A percentile compares a stretch with the other conserved stretches of the same genome.
These are phyloP conservation scores for Xylota sylvarum DNA, from an alignment of 2,888 invertebrate genomes.

Conservation along the genomic window DNA sequence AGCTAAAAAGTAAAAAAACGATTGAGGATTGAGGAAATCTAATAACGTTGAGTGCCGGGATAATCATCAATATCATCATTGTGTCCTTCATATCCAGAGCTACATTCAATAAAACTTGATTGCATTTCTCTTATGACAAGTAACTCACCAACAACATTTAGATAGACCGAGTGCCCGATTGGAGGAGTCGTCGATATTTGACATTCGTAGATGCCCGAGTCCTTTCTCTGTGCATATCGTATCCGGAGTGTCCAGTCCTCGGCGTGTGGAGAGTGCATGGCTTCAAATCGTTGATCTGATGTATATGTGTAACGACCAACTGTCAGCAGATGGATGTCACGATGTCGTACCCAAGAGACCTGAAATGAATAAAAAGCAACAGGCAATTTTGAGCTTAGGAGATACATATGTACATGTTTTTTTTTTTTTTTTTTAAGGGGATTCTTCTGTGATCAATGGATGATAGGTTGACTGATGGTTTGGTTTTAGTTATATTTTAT, in stretches of 20 bases:
- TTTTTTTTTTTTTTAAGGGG: conserved; percentile 5
- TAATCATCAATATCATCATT: conserved; percentile 2
- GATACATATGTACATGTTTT: neutral
- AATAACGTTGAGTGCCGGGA: conserved; percentile 27
- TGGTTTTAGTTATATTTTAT: conserved; percentile 30
- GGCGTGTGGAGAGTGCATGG: conserved; percentile 93
- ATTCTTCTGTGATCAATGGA: conserved; percentile 11
- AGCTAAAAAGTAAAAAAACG: neutral
- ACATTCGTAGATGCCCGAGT: conserved; percentile 94
- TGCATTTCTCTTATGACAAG: conserved; percentile 35
- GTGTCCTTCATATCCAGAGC: neutral
- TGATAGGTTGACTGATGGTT: conserved; percentile 2
- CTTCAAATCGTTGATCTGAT: conserved; percentile 93
- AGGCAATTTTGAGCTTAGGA: conserved; percentile 44
- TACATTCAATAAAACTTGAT: conserved; percentile 35
- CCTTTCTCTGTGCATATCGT: conserved; percentile 90
- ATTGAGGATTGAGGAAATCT: conserved; percentile 32
- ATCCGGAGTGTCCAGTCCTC: conserved; percentile 94
- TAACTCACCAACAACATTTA: conserved; percentile 93
- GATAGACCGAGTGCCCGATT: conserved; percentile 92
- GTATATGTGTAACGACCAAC: conserved; percentile 93
- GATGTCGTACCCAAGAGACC: conserved; percentile 92
- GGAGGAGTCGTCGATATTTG: conserved; percentile 96
- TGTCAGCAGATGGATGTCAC: conserved; percentile 91
- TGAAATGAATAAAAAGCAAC: conserved; percentile 81